phyloP scores from a whole-genome alignment of 2,113 vertebrate species.

The Azemiops feae region DNA sequence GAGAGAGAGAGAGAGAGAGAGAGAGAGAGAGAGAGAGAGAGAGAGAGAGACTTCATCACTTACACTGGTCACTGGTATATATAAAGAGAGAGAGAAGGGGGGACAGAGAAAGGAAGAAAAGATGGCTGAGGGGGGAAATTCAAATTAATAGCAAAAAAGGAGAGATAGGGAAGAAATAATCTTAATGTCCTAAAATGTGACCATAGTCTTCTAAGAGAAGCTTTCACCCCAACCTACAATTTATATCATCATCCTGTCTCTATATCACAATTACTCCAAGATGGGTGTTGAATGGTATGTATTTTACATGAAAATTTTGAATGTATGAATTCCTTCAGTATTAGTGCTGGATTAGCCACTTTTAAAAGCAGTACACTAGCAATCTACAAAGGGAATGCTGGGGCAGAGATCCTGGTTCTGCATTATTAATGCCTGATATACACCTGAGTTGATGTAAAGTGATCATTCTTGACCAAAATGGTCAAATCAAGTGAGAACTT shows the following conservation, averaged over 20 bases:
- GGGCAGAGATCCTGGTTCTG: not conserved
- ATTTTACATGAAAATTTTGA: not conserved
- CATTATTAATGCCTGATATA: not conserved
- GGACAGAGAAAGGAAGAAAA: not conserved
- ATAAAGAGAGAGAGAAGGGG: too few relatives aligned
- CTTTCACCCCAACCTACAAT: not conserved
- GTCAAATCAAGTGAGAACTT: not conserved
- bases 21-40: rapidly evolving
- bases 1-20: not conserved
- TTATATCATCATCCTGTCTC: not conserved
- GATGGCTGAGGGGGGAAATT: not conserved
- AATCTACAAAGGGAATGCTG: too few relatives aligned
- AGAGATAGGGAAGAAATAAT: not conserved
- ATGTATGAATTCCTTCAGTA: not conserved
- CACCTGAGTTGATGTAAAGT: not conserved
- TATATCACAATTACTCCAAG: not conserved
- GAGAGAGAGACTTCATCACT: too few relatives aligned
- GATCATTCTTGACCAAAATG: not conserved
- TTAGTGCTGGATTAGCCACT: too few relatives aligned
- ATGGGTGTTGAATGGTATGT: not conserved
- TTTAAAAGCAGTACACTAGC: too few relatives aligned
- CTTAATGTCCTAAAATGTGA: not conserved
- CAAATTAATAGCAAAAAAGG: not conserved
- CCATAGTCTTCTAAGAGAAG: not conserved
- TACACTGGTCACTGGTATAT: too few relatives aligned